These are phyloP conservation scores for Chaetorhynchus papuensis DNA, from an alignment of 2,113 vertebrate species.

Conservation along the genomic window DNA sequence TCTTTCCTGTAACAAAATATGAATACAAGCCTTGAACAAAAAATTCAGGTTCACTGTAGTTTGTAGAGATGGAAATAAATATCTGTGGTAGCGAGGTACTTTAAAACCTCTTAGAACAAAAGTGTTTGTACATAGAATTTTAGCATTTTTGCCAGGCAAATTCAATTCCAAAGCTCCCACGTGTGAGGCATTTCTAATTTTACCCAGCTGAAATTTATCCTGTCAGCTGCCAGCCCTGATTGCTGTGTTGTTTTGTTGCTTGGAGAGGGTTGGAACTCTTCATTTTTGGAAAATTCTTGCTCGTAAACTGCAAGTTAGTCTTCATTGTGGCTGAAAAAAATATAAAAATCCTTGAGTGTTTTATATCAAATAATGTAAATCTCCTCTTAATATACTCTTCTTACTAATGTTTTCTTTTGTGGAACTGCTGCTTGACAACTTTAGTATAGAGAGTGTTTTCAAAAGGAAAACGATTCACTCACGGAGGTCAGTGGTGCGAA, in stretches of 20 bases:
- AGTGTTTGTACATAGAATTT: neutral
- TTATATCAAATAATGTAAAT: neutral
- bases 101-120: neutral
- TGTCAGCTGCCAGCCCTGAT: neutral
- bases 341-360: neutral
- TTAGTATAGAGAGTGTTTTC: neutral
- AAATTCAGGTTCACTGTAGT: neutral
- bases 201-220: neutral
- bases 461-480: neutral
- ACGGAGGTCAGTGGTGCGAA: neutral
- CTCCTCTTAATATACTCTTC: neutral
- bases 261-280: neutral
- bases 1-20: neutral
- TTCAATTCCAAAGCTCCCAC: neutral
- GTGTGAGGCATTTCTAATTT: conserved; percentile 41
- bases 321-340: neutral
- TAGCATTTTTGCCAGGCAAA: neutral
- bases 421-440: neutral
- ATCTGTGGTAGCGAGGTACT: neutral
- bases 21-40: neutral
- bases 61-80: neutral
- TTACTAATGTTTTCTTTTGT: neutral
- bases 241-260: neutral
- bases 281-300: conserved; percentile 6
- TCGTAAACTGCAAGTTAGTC: neutral